Evolutionary conservation across 2,888 invertebrate genomes (phyloP), one percentile per base, ranked within the genome.

Genomic region (Macrosiphum euphorbiae): DNA sequence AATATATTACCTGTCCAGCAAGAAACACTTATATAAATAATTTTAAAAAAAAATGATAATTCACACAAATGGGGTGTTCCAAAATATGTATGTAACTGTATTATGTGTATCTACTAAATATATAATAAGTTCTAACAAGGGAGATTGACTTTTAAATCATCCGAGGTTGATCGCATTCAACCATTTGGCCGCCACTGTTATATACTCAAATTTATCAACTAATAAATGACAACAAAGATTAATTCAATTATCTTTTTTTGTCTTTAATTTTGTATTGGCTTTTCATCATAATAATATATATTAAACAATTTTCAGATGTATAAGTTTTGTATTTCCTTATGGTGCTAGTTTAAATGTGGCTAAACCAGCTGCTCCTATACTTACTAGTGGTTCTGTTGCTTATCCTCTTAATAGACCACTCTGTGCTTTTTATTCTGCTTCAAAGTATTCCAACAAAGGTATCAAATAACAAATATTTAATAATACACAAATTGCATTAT

Each of bases 281-380:
- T 35, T 52, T 87, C 8, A 52, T 20, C 10, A 20, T 52, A 24
- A 52, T 88, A 52, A 88, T 58, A 11, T 3, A 89, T 61, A 93
- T 86, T 89, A 85, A 91, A 89, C 67, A 89, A 94, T 92, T 95
- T 95, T 91, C 95, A 96, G 96, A 94, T 95, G 95, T 2, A 96
- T 98, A 35, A 97, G 97, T 95, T 98, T 99, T 96, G 97, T 99
- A 90, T 99, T 99, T 96, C 99, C 99, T 0, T 99, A 97, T 96
- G 99, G 99, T 28, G 98, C 99, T 85, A 99, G 99, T 0, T 96
- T 99, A 95, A 99, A 98, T 95, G 98, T 99, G 5, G 98, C 97
- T 95, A 98, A 98, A 95, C 99, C 99, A 1, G 98, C 99, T 0
- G 97, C 98, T 35, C 98, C 99, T 47, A 97, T 98, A 16, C 96